Evolutionary conservation across 2,888 invertebrate genomes (phyloP).

Genomic region (Antheraea yamamai): DNA sequence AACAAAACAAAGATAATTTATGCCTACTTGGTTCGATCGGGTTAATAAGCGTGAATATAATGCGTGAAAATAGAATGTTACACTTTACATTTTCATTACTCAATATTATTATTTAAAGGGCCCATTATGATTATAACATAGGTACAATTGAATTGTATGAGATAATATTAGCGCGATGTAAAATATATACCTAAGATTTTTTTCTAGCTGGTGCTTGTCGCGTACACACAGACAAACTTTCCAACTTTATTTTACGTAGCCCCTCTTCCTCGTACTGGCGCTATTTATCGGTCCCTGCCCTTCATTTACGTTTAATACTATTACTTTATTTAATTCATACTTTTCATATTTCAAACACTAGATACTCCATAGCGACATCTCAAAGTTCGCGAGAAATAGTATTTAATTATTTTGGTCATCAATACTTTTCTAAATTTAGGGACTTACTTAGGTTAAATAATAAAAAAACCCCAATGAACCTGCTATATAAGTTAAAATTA

Average conservation of each 20-base stretch:
- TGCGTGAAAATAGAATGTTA: no score
- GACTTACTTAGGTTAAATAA: neutral
- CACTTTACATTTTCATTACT: no score
- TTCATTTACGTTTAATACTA: neutral
- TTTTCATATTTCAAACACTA: no score
- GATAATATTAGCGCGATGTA: conserved; percentile 35
- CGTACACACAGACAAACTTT: conserved; percentile 75
- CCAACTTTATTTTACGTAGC: conserved; percentile 37
- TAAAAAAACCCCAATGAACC: neutral
- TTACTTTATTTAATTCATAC: neutral
- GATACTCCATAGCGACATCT: neutral
- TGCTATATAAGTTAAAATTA: neutral
- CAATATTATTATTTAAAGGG: no score
- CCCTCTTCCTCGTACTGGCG: conserved; percentile 33
- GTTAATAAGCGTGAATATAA: no score
- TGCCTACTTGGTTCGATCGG: no score
- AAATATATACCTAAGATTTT: conserved; percentile 68
- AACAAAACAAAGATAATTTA: no score
- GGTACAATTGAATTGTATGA: neutral
- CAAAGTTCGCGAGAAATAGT: neutral
- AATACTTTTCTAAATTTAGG: neutral
- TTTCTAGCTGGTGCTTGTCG: conserved; percentile 62
- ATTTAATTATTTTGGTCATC: neutral
- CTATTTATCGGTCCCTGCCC: conserved; percentile 29
- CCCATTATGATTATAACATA: neutral